phyloP scores from a whole-genome alignment of 2,888 invertebrate genomes.

The Cantharis lateralis region DNA sequence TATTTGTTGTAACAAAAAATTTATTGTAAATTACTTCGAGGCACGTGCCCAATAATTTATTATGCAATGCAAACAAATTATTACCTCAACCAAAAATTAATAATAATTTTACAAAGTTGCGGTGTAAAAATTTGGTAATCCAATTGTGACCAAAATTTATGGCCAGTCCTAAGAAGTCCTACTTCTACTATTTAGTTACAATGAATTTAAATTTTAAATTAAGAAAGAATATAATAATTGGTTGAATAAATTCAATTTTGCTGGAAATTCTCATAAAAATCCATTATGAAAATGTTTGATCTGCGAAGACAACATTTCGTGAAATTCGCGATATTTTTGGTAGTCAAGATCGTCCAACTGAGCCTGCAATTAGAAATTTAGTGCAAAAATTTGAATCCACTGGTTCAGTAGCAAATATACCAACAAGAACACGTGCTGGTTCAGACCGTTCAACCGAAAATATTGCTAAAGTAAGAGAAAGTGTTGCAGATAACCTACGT shows the following conservation, averaged over 20 bases:
- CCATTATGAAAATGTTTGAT: too few relatives aligned
- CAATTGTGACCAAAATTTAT: background rate
- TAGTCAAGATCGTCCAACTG: too few relatives aligned
- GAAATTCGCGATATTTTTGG: too few relatives aligned
- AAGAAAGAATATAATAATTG: too few relatives aligned
- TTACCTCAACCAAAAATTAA: background rate
- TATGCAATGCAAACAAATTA: background rate
- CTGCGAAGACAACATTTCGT: too few relatives aligned
- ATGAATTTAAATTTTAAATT: too few relatives aligned
- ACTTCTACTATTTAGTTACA: too few relatives aligned
- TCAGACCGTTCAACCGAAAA: background rate
- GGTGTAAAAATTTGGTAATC: background rate
- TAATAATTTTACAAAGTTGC: background rate
- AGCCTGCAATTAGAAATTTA: too few relatives aligned
- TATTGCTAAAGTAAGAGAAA: background rate
- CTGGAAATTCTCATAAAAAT: too few relatives aligned
- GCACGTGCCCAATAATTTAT: background rate
- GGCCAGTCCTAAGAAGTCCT: background rate
- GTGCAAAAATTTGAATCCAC: background rate
- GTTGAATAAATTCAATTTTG: too few relatives aligned
- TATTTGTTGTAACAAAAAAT: background rate
- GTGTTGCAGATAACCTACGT: background rate
- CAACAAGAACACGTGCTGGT: background rate
- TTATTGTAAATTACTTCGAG: background rate
- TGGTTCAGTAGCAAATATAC: background rate